Evolutionary conservation across 2,113 vertebrate species (phyloP).

Genomic region (Corvus moneduloides): DNA sequence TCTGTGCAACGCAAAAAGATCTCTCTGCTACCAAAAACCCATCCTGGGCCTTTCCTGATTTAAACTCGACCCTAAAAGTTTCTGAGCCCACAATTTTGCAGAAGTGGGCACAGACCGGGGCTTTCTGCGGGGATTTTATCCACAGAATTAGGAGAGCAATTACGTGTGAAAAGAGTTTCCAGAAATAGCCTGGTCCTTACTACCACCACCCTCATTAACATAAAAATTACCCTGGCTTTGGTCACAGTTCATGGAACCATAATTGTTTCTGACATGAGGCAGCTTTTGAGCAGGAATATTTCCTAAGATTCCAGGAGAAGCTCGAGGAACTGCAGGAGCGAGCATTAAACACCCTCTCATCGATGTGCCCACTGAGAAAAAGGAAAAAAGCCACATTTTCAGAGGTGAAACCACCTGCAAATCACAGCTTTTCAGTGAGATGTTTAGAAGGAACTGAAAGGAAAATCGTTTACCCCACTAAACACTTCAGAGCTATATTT

Average conservation of each 20-base stretch:
- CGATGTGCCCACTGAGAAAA: neutral
- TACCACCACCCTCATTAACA: neutral
- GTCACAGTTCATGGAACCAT: neutral
- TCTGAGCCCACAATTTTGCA: neutral
- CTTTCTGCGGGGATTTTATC: neutral
- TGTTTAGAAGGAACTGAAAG: neutral
- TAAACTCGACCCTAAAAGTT: neutral
- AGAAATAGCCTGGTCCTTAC: neutral
- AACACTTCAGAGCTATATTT: neutral
- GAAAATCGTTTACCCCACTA: neutral
- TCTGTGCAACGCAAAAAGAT: accelerated
- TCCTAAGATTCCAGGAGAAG: neutral
- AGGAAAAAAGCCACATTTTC: neutral
- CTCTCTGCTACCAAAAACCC: neutral
- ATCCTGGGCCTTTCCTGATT: neutral
- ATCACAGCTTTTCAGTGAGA: neutral
- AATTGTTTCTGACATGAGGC: neutral
- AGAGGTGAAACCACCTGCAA: neutral
- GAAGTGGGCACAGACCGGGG: neutral
- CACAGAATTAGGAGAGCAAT: neutral
- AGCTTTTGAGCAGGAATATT: neutral
- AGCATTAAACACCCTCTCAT: neutral
- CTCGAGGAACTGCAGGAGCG: neutral
- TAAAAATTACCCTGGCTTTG: neutral
- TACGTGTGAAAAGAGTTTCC: neutral